phyloP scores from a whole-genome alignment of 37 sponge, comb jelly and placozoan genomes.

The Petrosia ficiformis region DNA sequence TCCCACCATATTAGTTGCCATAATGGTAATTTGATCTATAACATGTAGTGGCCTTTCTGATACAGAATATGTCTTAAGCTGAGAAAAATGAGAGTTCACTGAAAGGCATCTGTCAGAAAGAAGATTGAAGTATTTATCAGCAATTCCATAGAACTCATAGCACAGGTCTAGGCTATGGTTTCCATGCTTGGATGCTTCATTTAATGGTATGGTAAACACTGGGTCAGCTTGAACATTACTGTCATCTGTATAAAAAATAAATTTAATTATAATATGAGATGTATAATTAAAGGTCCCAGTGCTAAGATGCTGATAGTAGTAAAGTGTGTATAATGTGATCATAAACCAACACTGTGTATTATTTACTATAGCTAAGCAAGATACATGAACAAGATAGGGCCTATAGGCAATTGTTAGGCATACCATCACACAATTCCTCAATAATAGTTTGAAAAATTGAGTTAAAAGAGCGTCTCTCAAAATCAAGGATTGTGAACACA shows the following conservation, averaged over 20 bases:
- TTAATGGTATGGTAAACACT: background rate
- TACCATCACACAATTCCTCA: background rate
- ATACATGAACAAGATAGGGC: too few species aligned
- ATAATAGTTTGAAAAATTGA: background rate
- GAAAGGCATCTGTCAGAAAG: background rate
- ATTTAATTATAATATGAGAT: background rate
- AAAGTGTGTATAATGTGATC: background rate
- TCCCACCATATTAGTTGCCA: too few species aligned
- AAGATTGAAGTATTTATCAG: background rate
- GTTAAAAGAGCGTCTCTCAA: background rate
- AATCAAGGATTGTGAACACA: background rate
- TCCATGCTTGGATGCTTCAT: background rate
- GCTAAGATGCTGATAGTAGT: background rate
- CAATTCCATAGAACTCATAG: background rate
- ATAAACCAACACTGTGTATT: too few species aligned
- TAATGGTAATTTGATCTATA: too few species aligned
- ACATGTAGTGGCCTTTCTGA: too few species aligned
- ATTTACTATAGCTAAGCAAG: too few species aligned
- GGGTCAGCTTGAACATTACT: background rate
- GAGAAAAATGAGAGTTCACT: slow-evolving; percentile 5
- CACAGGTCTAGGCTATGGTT: background rate
- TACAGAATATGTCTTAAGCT: too few species aligned
- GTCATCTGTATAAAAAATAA: background rate
- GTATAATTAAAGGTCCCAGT: too few species aligned
- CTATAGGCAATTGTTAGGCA: too few species aligned